Conservation (phyloP, 1,140 invertebrate species). For the Stegodyphus dumicola region DNA sequence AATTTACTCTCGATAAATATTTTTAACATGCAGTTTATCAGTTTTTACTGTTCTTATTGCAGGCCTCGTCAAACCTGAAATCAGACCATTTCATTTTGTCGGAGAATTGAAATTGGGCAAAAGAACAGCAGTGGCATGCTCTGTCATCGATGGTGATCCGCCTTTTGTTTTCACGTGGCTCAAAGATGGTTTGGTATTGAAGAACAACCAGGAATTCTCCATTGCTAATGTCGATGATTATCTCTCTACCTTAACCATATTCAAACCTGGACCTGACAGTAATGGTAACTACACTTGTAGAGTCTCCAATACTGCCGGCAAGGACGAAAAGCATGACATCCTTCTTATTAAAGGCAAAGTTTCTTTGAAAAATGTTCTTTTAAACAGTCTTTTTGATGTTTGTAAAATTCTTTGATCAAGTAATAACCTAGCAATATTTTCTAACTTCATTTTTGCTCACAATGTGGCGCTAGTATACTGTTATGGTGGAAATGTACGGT, state of each 20-base stretch:
- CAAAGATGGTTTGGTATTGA: not conserved
- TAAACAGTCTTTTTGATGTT: not conserved
- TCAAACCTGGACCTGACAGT: conserved; percentile 28
- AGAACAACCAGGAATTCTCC: not conserved
- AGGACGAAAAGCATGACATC: not conserved
- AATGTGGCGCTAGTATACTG: not conserved
- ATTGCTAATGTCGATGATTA: conserved; percentile 47
- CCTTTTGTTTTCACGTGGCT: not conserved
- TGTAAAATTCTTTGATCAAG: not conserved
- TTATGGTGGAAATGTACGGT: not conserved
- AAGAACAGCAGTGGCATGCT: not conserved
- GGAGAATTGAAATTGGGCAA: not conserved
- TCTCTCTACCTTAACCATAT: conserved; percentile 66
- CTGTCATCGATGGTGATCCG: not conserved
- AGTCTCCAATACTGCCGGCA: conserved; percentile 50
- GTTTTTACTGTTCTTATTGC: not conserved
- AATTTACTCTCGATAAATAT: too few species aligned
- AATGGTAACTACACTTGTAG: conserved; percentile 62
- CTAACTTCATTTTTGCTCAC: not conserved
- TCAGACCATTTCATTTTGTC: conserved; percentile 2
- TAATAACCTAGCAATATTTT: not conserved
- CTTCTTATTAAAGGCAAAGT: not conserved
- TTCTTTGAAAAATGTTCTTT: not conserved
- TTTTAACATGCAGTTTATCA: not conserved
- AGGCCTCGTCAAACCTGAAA: not conserved